Evolutionary conservation across 2,888 invertebrate genomes (phyloP).

Genomic region (Cecidostiba fungosa): DNA sequence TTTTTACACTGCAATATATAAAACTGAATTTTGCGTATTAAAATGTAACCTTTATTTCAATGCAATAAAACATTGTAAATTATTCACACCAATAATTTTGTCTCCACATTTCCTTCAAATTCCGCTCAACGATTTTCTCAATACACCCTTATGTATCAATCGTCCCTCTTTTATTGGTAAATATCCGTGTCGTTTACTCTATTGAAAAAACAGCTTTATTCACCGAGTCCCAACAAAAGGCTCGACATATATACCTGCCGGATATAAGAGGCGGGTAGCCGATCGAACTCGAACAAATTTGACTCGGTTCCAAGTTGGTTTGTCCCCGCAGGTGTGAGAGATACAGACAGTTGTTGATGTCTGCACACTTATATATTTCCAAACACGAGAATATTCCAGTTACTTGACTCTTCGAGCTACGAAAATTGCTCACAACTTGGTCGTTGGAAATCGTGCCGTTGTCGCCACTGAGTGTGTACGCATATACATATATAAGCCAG

Average conservation of each 20-base stretch:
- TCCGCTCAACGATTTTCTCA: neutral
- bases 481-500: neutral
- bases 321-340: conserved; percentile 16
- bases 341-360: neutral
- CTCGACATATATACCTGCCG: neutral
- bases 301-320: conserved; percentile 56
- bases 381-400: conserved; percentile 39
- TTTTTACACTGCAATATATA: neutral
- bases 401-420: conserved; percentile 18
- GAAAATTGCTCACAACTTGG: conserved; percentile 30
- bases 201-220: conserved; percentile 18
- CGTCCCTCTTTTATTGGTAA: neutral
- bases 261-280: neutral
- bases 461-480: neutral
- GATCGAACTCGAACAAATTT: conserved; percentile 33
- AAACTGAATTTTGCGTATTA: neutral
- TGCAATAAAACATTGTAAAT: too few species aligned
- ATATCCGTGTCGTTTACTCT: neutral
- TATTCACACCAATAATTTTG: too few species aligned
- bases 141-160: neutral
- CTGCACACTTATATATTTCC: neutral
- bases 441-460: neutral
- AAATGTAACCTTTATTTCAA: too few species aligned
- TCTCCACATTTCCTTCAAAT: neutral
- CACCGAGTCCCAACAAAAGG: neutral